Percentiles rank a stretch among this genome's conserved stretches.
Evolutionary conservation across 2,113 vertebrate species (phyloP).

Genomic region (Ictidomys tridecemlineatus): DNA sequence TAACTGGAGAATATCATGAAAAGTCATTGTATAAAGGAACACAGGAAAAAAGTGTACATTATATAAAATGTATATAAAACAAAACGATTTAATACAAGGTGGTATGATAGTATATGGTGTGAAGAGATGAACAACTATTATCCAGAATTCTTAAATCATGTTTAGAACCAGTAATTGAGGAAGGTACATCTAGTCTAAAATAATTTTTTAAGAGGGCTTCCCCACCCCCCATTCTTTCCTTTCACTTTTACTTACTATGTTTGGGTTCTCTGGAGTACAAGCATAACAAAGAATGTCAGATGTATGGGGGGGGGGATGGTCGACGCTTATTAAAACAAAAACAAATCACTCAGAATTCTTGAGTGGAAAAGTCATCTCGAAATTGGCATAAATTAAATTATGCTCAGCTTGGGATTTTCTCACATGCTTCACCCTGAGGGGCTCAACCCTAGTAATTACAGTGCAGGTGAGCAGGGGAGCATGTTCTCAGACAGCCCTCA

Average conservation of each 20-base stretch:
- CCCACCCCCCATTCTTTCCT: background rate
- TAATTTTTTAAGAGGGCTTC: background rate
- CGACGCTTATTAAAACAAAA: background rate
- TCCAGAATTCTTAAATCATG: background rate
- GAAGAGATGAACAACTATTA: background rate
- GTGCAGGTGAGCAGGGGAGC: fast-evolving
- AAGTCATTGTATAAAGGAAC: constrained; percentile 11
- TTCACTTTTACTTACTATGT: background rate
- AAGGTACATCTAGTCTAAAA: background rate
- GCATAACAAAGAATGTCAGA: background rate
- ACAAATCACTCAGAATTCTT: background rate
- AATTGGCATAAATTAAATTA: background rate
- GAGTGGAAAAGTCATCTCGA: background rate
- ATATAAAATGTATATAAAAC: background rate
- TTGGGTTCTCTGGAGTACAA: background rate
- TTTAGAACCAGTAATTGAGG: background rate
- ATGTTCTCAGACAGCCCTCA: background rate
- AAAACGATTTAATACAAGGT: background rate
- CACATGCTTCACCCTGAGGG: background rate
- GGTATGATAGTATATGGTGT: background rate
- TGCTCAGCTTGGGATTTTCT: background rate
- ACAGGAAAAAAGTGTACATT: background rate
- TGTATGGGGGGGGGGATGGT: background rate
- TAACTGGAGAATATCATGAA: background rate
- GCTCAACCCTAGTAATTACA: background rate